Conservation (phyloP, 2,797 vertebrate genomes). For the Sylvilagus floridanus region DNA sequence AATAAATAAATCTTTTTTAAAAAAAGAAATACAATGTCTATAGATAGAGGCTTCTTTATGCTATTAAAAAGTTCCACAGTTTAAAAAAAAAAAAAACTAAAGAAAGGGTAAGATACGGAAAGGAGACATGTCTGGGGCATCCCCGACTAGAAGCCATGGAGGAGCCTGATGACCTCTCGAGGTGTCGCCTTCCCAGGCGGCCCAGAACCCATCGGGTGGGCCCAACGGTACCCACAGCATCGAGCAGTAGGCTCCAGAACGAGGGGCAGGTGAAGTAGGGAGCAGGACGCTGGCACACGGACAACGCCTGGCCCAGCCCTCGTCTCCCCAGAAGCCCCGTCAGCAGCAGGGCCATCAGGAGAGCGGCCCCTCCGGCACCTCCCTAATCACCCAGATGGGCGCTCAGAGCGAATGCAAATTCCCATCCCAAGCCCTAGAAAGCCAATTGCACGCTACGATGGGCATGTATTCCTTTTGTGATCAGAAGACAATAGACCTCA, state of each 20-base stretch:
- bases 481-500: slow-evolving; percentile 71
- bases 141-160: neutral
- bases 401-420: slow-evolving; percentile 56
- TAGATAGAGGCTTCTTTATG: neutral
- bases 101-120: neutral
- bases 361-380: neutral
- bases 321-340: slow-evolving; percentile 1
- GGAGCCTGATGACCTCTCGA: neutral
- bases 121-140: neutral
- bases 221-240: neutral
- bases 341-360: neutral
- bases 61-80: neutral
- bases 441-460: slow-evolving; percentile 60
- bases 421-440: slow-evolving; percentile 67
- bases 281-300: slow-evolving; percentile 21
- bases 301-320: neutral
- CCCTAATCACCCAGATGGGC: slow-evolving; percentile 45
- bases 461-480: slow-evolving; percentile 75
- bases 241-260: neutral
- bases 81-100: neutral
- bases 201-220: neutral
- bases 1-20: too few relatives aligned
- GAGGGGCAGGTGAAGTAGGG: neutral
- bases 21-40: neutral
- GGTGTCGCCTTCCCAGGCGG: neutral